phyloP scores from a whole-genome alignment of 2,113 vertebrate genomes.

The Seriola aureovittata region DNA sequence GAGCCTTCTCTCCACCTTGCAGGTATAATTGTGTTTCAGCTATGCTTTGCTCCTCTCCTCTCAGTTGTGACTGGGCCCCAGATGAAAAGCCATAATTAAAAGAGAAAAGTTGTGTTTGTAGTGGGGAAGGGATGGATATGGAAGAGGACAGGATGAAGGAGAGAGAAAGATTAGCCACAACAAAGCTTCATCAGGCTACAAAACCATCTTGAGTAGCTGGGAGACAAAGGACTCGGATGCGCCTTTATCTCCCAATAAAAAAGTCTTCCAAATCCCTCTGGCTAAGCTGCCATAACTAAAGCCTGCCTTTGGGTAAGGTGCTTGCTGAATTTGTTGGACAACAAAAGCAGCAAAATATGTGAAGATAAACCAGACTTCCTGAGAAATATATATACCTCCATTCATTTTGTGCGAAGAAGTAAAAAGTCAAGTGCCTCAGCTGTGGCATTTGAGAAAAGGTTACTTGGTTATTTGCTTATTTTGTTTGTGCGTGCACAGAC shows the following conservation, averaged over 20 bases:
- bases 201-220: constrained; percentile 63
- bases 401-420: constrained; percentile 47
- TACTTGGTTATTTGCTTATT: constrained; percentile 62
- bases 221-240: constrained; percentile 70
- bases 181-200: constrained; percentile 70
- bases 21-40: constrained; percentile 77
- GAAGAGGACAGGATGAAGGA: constrained; percentile 47
- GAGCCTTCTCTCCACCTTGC: constrained; percentile 35
- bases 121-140: constrained; percentile 25
- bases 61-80: constrained; percentile 65
- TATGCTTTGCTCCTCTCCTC: constrained; percentile 59
- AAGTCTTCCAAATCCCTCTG: constrained; percentile 65
- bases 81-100: constrained; percentile 79
- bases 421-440: constrained; percentile 60
- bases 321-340: constrained; percentile 60
- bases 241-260: constrained; percentile 68
- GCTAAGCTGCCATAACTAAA: constrained; percentile 78
- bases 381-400: constrained; percentile 36
- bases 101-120: constrained; percentile 75
- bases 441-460: constrained; percentile 75
- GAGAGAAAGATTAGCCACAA: constrained; percentile 67
- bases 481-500: constrained; percentile 29
- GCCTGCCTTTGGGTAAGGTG: constrained; percentile 59
- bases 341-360: constrained; percentile 63
- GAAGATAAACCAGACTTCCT: constrained; percentile 30